These are phyloP conservation scores for Anneissia japonica DNA, from an alignment of 35 echinoderm and acorn worm species.

Conservation along the genomic window DNA sequence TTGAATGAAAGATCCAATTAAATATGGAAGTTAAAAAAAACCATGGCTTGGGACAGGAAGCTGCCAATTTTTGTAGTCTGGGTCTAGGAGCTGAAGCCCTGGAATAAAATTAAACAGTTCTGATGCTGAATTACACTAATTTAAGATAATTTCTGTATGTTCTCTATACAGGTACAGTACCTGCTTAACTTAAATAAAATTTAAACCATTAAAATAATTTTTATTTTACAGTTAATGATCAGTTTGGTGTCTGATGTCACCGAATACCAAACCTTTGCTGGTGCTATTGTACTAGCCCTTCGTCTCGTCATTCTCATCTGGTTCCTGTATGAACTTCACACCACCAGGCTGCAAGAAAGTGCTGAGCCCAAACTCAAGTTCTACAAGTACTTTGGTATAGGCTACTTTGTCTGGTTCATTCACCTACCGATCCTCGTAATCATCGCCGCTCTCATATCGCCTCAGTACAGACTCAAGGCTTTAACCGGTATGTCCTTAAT, in stretches of 20 bases:
- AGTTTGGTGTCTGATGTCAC: not conserved
- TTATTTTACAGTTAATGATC: not conserved
- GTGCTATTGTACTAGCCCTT: not conserved
- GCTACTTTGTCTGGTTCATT: not conserved
- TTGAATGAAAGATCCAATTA: no score
- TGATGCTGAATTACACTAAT: no score
- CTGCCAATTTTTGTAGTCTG: no score
- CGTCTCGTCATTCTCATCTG: slow-evolving; percentile 4
- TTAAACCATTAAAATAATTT: not conserved
- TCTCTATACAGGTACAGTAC: no score
- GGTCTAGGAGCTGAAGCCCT: no score
- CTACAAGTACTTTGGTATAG: slow-evolving; percentile 7
- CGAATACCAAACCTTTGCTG: not conserved
- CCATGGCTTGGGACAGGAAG: no score
- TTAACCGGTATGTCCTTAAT: not conserved
- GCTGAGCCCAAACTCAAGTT: slow-evolving; percentile 1
- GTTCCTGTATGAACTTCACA: slow-evolving; percentile 1
- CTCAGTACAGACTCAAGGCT: slow-evolving; percentile 4
- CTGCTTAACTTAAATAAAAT: no score
- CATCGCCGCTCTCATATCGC: not conserved
- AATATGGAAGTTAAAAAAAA: no score
- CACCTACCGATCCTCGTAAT: not conserved
- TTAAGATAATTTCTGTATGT: no score
- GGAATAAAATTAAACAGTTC: no score
- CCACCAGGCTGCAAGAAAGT: not conserved